Evolutionary conservation across 2,113 vertebrate genomes (phyloP), one percentile per base, ranked within the genome.

Genomic region (Xenotilapia flavipinnis): DNA sequence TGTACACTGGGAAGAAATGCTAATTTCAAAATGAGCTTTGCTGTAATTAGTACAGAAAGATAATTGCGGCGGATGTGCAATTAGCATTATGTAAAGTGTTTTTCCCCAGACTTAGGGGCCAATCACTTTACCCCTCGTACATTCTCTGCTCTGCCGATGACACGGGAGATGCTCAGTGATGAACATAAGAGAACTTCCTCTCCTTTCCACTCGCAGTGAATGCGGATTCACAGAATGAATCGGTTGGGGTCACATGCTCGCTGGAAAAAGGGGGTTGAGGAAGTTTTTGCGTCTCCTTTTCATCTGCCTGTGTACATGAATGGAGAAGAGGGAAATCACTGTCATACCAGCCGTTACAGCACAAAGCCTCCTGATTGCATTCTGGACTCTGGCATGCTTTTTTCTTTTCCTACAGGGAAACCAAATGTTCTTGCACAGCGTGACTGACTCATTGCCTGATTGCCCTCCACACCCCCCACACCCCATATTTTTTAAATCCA

Each of bases 311-410:
- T 53, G 91, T 91, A 87, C 90, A 80, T 91, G 92, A 95, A 94
- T 87, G 91, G 84, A 70, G 89, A 88, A 90, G 91, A 93, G 92
- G 90, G 94, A 94, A 94, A 93, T 96, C 94, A 88, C 92, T 93
- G 94, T 95, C 88, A 91, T 88, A 84, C 26, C 91, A 93, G 94
- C 91, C 91, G 87, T 81, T 87, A 68, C 88, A 87, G 94, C 93
- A 95, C 95, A 95, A 95, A 95, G 94, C 92, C 88, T 89, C 90
- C 90, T 96, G 94, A 95, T 95, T 95, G 93, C 95, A 95, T 95
- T 95, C 91, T 94, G 93, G 95, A 95, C 94, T 90, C 92, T 91
- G 88, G 86, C 90, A 87, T 81, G 89, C 60, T 86, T 91, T 82
- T 91, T 89, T 90, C 88, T 87, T 86, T 85, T 86, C 88, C 90